A percentile compares a stretch with the other conserved stretches of the same genome.
phyloP scores from a whole-genome alignment of 2,113 vertebrate species.

The Phocoena sinus region DNA sequence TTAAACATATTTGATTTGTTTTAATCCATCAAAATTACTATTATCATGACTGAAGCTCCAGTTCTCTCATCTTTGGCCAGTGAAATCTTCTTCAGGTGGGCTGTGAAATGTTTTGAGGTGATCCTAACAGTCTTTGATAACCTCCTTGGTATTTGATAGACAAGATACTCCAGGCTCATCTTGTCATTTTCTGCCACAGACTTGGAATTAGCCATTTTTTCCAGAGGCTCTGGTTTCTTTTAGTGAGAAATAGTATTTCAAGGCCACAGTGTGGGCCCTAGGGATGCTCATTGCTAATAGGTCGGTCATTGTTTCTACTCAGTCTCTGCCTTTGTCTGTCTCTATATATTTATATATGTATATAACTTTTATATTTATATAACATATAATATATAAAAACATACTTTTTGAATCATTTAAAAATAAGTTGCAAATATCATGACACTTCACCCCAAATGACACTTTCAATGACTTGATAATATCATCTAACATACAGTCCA shows the following conservation, averaged over 20 bases:
- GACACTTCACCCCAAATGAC: not conserved
- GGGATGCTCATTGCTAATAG: not conserved
- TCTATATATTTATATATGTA: not conserved
- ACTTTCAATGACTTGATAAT: not conserved
- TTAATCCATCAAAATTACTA: not conserved
- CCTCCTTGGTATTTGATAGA: not conserved
- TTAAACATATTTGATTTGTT: not conserved
- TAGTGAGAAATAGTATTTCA: not conserved
- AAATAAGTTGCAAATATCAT: not conserved
- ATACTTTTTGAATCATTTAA: not conserved
- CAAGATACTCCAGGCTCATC: not conserved
- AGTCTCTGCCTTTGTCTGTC: not conserved
- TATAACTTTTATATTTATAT: not conserved
- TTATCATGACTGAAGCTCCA: not conserved
- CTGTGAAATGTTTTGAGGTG: not conserved
- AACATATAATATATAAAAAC: not conserved
- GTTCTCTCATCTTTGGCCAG: not conserved
- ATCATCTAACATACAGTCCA: not conserved
- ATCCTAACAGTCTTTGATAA: not conserved
- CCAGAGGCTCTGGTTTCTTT: not conserved
- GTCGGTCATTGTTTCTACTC: not conserved
- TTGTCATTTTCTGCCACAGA: not conserved
- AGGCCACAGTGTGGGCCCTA: not conserved
- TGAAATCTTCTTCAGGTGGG: not conserved
- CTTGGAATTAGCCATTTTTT: not conserved